Evolutionary conservation across 2,113 vertebrate species (phyloP), one percentile per base, ranked within the genome.

Genomic region (Brachyhypopomus occidentalis): DNA sequence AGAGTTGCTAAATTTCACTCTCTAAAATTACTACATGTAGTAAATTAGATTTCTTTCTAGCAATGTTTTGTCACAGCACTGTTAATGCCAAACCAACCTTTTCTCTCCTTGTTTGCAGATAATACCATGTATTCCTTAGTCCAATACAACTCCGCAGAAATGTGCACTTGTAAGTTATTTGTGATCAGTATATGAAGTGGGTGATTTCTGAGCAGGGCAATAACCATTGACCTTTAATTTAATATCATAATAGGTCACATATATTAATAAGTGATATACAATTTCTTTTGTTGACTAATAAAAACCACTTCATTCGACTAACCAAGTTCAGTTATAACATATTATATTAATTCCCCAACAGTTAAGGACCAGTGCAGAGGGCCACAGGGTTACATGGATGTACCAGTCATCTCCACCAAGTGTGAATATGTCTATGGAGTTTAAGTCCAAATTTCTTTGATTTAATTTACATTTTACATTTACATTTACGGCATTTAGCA

Each of bases 111-210:
- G 16, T 36, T 27, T 16, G 16, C 34, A 67, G 64, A 67, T 7
- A 36, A 6, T 36, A 3, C 6, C 27, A 4, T 67, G 17, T 67
- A 67, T 67, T 67, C 64, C 2, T 36, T 67, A 67, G 16, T 66
- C 4, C 25, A 66, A 2, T 12, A 36, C 20, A 27, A 67, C 6
- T 0, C 64, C 19, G 17, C 14, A 20, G 8, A 5, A 12, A 67
- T 67, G 64, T 34, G 30, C 64, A 67, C 64, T 2, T 67, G 64
- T 67, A 67, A 67, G 64, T 59, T 59, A 23, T 60, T 60, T 63
- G 23, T 22, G 7, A 27, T 63, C 23, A 12, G 23, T 30, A 64
- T 25, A 4, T 64, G 19, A 16, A 27, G 41, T 4, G 0, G 23
- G 14, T 25, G n/a, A 11, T 27, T 30, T 30, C 4, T 30, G 25